A percentile compares a stretch with the other conserved stretches of the same genome.
Evolutionary conservation across 1,140 invertebrate genomes (phyloP).

Genomic region (fruit fly (Drosophila melanogaster)): DNA sequence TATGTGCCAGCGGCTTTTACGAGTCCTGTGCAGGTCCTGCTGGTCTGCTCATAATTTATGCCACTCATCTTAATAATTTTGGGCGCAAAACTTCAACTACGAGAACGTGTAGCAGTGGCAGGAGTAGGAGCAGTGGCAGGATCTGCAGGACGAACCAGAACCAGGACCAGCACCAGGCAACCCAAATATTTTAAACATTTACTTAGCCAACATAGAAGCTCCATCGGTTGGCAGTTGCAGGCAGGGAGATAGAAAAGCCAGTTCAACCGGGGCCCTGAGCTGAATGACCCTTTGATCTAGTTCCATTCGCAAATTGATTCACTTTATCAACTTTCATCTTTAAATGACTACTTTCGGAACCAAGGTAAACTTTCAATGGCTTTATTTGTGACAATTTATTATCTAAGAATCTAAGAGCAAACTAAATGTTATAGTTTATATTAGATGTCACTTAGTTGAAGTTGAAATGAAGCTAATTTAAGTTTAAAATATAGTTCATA

Average conservation of each 20-base stretch:
- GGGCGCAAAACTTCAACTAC: slow-evolving; percentile 72
- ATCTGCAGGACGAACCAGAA: slow-evolving; percentile 23
- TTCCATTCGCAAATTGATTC: slow-evolving; percentile 50
- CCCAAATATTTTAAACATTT: slow-evolving; percentile 78
- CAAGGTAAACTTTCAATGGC: slow-evolving; percentile 27
- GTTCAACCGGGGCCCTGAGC: slow-evolving; percentile 7
- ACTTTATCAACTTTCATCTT: slow-evolving; percentile 29
- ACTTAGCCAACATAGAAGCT: slow-evolving; percentile 65
- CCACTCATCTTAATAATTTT: slow-evolving; percentile 83
- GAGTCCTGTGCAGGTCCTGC: slow-evolving; percentile 50
- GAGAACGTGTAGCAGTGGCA: slow-evolving; percentile 41
- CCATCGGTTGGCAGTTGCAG: slow-evolving; percentile 6
- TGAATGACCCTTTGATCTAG: slow-evolving; percentile 49
- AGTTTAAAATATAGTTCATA: background rate
- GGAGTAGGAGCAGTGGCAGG: background rate
- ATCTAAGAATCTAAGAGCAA: slow-evolving; percentile 4
- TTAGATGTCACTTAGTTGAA: background rate
- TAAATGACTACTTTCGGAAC: slow-evolving; percentile 12
- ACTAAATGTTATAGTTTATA: background rate
- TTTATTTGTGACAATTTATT: slow-evolving; percentile 19
- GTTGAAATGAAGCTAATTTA: background rate
- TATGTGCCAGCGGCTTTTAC: slow-evolving; percentile 71
- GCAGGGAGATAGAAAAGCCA: slow-evolving; percentile 15
- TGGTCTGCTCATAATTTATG: slow-evolving; percentile 75
- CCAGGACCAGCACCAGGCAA: slow-evolving; percentile 42